phyloP scores from a whole-genome alignment of 2,113 vertebrate genomes.

The Nycticebus coucang region DNA sequence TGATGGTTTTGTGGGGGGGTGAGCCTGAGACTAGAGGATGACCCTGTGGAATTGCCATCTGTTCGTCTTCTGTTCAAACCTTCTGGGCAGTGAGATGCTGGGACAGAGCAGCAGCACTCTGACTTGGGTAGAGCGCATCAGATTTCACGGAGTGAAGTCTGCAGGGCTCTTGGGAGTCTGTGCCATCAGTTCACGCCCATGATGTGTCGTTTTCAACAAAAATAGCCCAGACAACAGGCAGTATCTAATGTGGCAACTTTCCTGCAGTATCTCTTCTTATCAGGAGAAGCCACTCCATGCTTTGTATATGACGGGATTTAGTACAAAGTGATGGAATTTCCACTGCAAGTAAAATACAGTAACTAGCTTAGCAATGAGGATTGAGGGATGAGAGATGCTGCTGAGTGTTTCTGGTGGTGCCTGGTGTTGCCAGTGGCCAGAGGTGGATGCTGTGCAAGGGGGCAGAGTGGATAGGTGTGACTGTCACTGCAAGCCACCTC shows the following conservation, averaged over 20 bases:
- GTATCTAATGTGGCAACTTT: neutral
- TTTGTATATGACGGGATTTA: neutral
- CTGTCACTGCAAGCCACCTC: neutral
- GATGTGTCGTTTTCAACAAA: neutral
- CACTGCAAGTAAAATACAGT: constrained; percentile 3
- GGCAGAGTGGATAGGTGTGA: neutral
- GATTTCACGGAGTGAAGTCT: neutral
- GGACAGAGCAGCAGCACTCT: neutral
- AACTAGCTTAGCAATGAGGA: neutral
- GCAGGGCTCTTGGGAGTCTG: neutral
- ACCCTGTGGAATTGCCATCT: neutral
- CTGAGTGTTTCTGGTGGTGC: neutral
- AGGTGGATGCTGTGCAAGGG: neutral
- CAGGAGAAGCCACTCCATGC: constrained; percentile 35
- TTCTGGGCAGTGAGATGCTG: neutral
- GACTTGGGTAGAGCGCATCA: rapidly evolving
- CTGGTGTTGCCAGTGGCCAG: neutral
- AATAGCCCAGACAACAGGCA: constrained; percentile 39
- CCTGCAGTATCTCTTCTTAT: constrained; percentile 38
- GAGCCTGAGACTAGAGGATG: neutral
- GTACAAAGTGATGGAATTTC: constrained; percentile 52
- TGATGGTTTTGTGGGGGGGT: rapidly evolving
- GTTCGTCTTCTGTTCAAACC: neutral
- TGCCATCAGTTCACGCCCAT: neutral
- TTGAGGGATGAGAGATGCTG: neutral